Evolutionary conservation across 2,888 invertebrate species (phyloP), one percentile per base, ranked within the genome.

Genomic region (Agrotis segetum): DNA sequence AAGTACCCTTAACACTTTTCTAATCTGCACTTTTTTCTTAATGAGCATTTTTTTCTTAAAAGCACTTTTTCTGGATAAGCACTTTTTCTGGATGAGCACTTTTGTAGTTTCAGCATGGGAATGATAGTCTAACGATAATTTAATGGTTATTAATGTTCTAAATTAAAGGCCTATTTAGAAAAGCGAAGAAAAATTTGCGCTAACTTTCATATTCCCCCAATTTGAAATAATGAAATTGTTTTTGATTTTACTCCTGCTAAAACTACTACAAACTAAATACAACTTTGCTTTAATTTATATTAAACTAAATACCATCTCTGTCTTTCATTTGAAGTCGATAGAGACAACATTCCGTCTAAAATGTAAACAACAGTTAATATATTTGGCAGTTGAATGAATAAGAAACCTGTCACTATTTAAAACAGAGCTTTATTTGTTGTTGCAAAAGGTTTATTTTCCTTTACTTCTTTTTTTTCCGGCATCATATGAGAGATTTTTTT

Each of bases 1-100:
- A 89, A 90, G 80, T 80, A 61, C 13, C 60, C 24, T 53, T 52
- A 62, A 62, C 50, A 77, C 46, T 64, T 63, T 71, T 53, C 11
- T 64, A 49, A 49, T 21, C 2, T 34, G 44, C 73, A 55, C 47
- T 29, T 72, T 75, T 70, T 58, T 24, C 13, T n/a, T 24, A 29
- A 5, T 13, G 16, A 34, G 47, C 52, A 52, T 14, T 44, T 44
- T 62, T 61, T 58, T 19, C 11, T 29, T 24, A 64, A 29, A 2
- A 17, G 56, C 47, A 17, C 40, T 47, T 58, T 63, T 62, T 40
- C 34, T 58, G 6, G 52, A 13, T 40, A 21, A n/a, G 66, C 63
- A 70, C 64, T 55, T 58, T 67, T 60, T 21, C 29, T 11, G 11
- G 11, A 17, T 17, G n/a, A 56, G 34, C 21, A n/a, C 7, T 58